Evolutionary conservation across 1,140 invertebrate genomes (phyloP), one percentile per base, ranked within the genome.

Genomic region (Hydropsyche tenuis): DNA sequence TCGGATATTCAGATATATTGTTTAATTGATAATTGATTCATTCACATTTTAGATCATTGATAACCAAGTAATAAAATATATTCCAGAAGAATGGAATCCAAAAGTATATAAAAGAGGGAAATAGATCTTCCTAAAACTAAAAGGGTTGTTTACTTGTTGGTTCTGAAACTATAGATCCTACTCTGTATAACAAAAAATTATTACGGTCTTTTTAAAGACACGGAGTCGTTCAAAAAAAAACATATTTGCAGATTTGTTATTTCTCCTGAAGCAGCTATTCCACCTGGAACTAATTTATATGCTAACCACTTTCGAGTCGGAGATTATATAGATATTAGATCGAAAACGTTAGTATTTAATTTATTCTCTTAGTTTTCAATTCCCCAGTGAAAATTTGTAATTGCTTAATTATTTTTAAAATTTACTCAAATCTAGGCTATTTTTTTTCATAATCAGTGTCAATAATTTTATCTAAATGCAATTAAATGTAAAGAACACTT

Each of bases 11-110:
- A 42, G 25, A 30, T 63, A n/a, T 56, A 18, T 48, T 74, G 9
- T 63, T 30, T 65, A 14, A 46, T 63, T 30, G 9, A 1, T 68
- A 62, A 16, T 42, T 63, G 3, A 63, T 72, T 46, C 79, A 79
- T 76, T 53, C 22, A 70, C n/a, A 78, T 84, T 85, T 53, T 79
- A 96, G 94, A 88, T 98, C 16, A 84, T 94, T 23, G 97, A 99
- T 81, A 99, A 99, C 85, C 96, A 99, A 88, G 95, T 99, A 1
- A 90, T 99, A 56, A 93, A 92, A 80, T 98, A 97, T 83, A 92
- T 90, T 73, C 89, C 94, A 16, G 93, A 95, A 81, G 86, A 93
- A 79, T 94, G 89, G 81, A 80, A 87, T 16, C 87, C 90, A n/a
- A 37, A 37, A 37, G 9, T 37, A 9, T 37, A 37, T 9, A 37